Evolutionary conservation across 2,797 vertebrate species (phyloP), one percentile per base, ranked within the genome.

Genomic region (Holocentrus rufus): DNA sequence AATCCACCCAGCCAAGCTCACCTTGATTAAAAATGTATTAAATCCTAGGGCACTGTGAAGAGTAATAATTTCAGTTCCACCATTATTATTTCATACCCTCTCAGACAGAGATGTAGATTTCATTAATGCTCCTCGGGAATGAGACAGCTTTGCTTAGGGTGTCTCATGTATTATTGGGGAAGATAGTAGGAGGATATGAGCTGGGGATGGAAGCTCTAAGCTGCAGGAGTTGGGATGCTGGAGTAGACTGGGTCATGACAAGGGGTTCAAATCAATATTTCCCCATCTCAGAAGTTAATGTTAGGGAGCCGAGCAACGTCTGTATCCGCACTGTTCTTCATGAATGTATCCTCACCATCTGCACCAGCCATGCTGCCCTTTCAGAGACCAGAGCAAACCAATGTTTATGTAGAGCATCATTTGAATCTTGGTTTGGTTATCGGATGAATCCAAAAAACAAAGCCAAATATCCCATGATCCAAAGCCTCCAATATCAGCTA

Each of bases 271-370:
- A 91, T 92, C 87, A 82, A 91, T 89, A 84, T 76, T 81, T 80
- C 83, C 86, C 85, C 75, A 89, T 91, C 83, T 88, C 85, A 87
- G 88, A 90, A 87, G 89, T 90, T 88, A 83, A 83, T 86, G 77
- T 90, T 85, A 84, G 36, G 80, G 87, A 92, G 91, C 88, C 86
- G 85, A 92, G 90, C 84, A 83, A 93, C 79, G 90, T 90, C 92
- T 92, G 90, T 92, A 91, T 92, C 88, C 85, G 82, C 91, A 92
- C 88, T 90, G 87, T 91, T 92, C 80, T 91, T 93, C 92, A 92
- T 95, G 93, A 95, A 95, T 94, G 94, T 95, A 94, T 92, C 90
- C 90, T 84, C 82, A 90, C 88, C 92, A 91, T 93, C 91, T 92
- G 90, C 91, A 93, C 91, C 93, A 90, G 93, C 89, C 92, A 72